Conservation (phyloP, 53 echinoderm and acorn worm genomes). For the Holothuria scabra region DNA sequence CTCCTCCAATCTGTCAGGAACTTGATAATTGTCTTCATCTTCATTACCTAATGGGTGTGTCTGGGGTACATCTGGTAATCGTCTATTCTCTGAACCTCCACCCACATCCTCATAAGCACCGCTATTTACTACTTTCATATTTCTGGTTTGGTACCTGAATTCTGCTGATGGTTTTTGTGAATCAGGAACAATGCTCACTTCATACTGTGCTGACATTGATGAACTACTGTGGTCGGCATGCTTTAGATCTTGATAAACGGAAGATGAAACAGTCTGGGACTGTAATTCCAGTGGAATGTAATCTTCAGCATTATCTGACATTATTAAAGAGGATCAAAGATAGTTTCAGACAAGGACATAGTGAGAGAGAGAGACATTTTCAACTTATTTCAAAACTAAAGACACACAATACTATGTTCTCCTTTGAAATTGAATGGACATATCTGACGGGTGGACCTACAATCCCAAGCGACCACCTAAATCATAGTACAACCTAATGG, state of each 20-base stretch:
- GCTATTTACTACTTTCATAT: background rate
- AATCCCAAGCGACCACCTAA: too few relatives aligned
- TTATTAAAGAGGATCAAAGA: background rate
- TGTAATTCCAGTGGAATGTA: conserved; percentile 8
- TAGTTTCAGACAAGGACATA: background rate
- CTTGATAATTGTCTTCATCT: background rate
- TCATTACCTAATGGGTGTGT: background rate
- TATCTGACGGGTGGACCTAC: too few relatives aligned
- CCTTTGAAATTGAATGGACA: too few relatives aligned
- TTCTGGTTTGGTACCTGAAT: background rate
- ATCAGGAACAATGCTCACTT: background rate
- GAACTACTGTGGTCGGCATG: background rate
- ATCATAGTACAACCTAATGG: too few relatives aligned
- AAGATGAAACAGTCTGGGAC: background rate
- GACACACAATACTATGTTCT: too few relatives aligned
- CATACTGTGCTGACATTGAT: too few relatives aligned
- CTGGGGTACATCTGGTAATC: background rate
- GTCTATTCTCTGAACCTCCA: background rate
- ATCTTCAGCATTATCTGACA: conserved; percentile 4
- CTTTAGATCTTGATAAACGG: background rate
- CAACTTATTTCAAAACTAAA: too few relatives aligned
- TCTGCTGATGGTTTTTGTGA: background rate
- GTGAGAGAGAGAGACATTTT: too few relatives aligned
- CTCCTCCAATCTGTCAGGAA: background rate
- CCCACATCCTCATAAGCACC: background rate